Evolutionary conservation across 2,888 invertebrate species (phyloP), one percentile per base, ranked within the genome.

Genomic region (Nemapogon koenigi): DNA sequence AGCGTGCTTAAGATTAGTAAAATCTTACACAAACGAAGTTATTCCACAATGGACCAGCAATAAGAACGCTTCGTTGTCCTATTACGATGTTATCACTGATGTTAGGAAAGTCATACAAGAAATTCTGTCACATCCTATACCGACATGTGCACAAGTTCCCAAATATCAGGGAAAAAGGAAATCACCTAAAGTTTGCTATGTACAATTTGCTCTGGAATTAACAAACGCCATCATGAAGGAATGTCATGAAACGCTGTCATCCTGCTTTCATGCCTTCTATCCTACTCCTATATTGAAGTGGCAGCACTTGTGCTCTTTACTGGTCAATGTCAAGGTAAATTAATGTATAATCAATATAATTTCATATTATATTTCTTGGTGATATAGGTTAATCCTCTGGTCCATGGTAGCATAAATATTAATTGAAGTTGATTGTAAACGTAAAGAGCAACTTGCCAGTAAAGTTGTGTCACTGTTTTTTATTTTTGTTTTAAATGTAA

Each of bases 211-310:
- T 8, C 55, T 83, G 29, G 83, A 84, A 40, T 78, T 90, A 81
- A 86, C 86, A 2, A 81, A 82, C 38, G 84, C 88, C 19, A 90
- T 97, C 46, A 69, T 96, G 38, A 89, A 90, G 37, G 96, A 97
- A 62, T 94, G 94, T 40, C 94, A 96, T 49, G 85, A 87, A 38
- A 94, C 96, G 1, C 93, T 95, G 57, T 90, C 93, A 1, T 83
- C 90, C 2, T 95, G 97, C 57, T 97, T 95, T 57, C 94, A 97
- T 64, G 94, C 94, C 0, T 97, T 98, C 72, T 97, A 94, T 66
- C 97, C 97, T 0, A 96, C 95, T 0, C 91, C 93, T 0, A 88
- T 88, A 38, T 75, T 97, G 37, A 97, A 97, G 61, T 97, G 97
- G 96, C 89, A 89, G 46, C 91, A 92, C 53, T 73, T 97, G 1